These are phyloP conservation scores for Halcyon badia DNA, from an alignment of 2,797 vertebrate genomes.

Conservation along the genomic window DNA sequence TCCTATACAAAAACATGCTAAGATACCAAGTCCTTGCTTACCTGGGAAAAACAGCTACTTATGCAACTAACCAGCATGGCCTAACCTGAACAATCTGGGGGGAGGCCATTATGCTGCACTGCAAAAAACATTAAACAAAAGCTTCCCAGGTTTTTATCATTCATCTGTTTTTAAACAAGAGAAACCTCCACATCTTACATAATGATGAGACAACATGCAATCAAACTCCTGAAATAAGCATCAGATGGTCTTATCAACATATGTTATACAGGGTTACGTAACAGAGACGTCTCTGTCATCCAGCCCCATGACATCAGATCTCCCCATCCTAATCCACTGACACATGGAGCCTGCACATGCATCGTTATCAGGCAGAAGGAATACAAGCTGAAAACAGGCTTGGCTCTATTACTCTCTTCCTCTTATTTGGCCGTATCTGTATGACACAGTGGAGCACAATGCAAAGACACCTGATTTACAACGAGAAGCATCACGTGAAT, in stretches of 20 bases:
- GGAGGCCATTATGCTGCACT: constrained; percentile 7
- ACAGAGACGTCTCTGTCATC: not conserved
- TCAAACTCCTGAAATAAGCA: constrained; percentile 26
- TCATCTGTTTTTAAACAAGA: constrained; percentile 22
- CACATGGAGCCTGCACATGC: constrained; percentile 49
- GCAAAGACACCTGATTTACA: not conserved
- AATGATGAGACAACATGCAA: not conserved
- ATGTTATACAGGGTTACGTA: not conserved
- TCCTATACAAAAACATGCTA: not conserved
- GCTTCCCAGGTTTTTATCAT: constrained; percentile 25
- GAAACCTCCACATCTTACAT: constrained; percentile 3
- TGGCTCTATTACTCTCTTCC: not conserved
- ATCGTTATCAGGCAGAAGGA: not conserved
- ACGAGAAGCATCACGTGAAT: not conserved
- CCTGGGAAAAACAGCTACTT: constrained; percentile 26
- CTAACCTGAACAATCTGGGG: not conserved
- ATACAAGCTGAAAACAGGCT: not conserved
- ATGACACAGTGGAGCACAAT: not conserved
- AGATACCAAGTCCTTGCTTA: not conserved
- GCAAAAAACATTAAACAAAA: constrained; percentile 42
- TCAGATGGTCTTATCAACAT: constrained; percentile 27
- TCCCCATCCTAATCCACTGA: constrained; percentile 19
- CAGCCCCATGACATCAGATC: constrained; percentile 25
- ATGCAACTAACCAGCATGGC: not conserved
- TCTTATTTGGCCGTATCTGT: not conserved